Evolutionary conservation across 2,888 invertebrate genomes (phyloP), one percentile per base, ranked within the genome.

Genomic region (Agriotes lineatus): DNA sequence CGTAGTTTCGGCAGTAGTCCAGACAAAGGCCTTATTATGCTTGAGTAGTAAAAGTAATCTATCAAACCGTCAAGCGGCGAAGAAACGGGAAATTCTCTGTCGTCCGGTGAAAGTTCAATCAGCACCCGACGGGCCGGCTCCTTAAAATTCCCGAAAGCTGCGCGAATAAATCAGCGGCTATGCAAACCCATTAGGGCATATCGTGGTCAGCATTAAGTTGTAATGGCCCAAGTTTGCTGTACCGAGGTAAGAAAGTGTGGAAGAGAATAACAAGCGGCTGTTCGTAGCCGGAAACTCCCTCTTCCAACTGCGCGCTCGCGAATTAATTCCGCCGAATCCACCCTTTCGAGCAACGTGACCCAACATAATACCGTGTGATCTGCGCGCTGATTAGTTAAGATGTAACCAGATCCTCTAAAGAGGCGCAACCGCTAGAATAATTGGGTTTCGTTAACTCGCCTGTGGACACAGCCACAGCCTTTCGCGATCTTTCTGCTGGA

Each of bases 311-410:
- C 39, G 12, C 19, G 9, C 59, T 42, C 59, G n/a, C 16, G 45
- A 59, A 59, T 44, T 59, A 59, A 59, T 59, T 59, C 44, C 12
- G 30, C 59, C 33, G 44, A 59, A 59, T 59, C 30, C 39, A 59
- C 25, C 59, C 59, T 59, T 45, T 59, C 59, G 18, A 30, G 45
- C 44, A 59, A 59, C 45, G 42, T 59, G 59, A 44, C 59, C 59
- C 25, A 44, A 59, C 30, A 59, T 59, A 59, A 59, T 44, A 44
- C 42, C 59, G 16, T 44, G 59, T 25, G 59, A 59, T 59, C 30
- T 33, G 44, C 42, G 25, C 39, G 18, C 44, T 45, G 59, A 59
- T 59, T 44, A 30, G 30, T 30, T 59, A 44, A 57, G 39, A 59
- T 12, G 39, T 57, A 57, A 18, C 33, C 16, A 30, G n/a, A 33